Evolutionary conservation across 2,797 vertebrate genomes (phyloP), one percentile per base, ranked within the genome.

Genomic region (Microhierax caerulescens): DNA sequence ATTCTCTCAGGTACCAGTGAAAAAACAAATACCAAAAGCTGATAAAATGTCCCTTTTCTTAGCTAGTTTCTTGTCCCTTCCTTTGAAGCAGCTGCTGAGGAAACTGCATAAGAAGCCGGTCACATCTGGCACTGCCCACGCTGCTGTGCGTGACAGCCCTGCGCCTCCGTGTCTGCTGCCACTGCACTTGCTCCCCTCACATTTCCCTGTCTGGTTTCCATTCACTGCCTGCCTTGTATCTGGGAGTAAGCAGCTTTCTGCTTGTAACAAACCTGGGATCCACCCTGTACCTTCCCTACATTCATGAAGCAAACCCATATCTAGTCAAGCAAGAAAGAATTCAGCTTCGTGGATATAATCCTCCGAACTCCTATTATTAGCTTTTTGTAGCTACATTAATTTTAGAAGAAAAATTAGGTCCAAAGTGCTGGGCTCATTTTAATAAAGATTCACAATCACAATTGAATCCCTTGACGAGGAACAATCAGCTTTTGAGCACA

Each of bases 381-480:
- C 72, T 94, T 95, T 90, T 90, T 90, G 85, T 86, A 68, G 82
- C 87, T 50, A 32, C 82, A 75, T 95, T 95, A 96, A 97, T 95
- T 95, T 97, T 96, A 95, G 91, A 94, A 93, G 69, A 65, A 86
- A 97, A 95, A 94, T 87, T 97, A 95, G 90, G 96, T 96, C 80
- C 79, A 5, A 78, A 91, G 72, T 72, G 32, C 79, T 75, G 84
- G 63, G 78, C 95, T 95, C 68, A 23, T 91, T 97, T 96, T 80
- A 95, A 88, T 94, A 93, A 88, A 95, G 90, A 83, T 93, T 91
- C 85, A 16, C 68, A 27, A 89, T 83, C 91, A 75, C 85, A 34
- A 4, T 5, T 30, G 59, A 95, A 90, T 97, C 93, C 94, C 96
- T 61, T 39, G 94, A 23, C 1, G 56, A 65, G 69, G 43, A 73